These are phyloP conservation scores for Drosophila nr. perissopoda DNA, from an alignment of 2,888 invertebrate genomes.

Conservation along the genomic window DNA sequence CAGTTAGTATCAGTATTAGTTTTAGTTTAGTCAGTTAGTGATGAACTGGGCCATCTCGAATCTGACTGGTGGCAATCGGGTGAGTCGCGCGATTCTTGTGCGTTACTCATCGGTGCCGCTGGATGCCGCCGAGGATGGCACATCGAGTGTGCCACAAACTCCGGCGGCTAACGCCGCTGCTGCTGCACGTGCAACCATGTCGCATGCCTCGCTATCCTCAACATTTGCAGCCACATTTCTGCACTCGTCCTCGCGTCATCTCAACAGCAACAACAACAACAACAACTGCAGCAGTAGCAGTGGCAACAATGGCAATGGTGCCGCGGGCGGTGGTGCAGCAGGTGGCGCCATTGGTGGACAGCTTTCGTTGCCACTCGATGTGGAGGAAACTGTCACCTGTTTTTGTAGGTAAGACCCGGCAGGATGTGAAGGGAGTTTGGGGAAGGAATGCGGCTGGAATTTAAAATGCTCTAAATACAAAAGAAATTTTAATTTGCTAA, in stretches of 20 bases:
- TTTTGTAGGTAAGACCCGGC: constrained; percentile 90
- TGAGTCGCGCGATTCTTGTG: constrained; percentile 84
- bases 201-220: constrained; percentile 69
- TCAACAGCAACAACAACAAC: constrained; percentile 45
- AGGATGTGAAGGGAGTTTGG: background rate
- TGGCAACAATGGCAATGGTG: constrained; percentile 30
- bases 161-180: constrained; percentile 51
- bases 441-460: background rate
- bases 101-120: constrained; percentile 84
- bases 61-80: constrained; percentile 84
- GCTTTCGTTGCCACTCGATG: constrained; percentile 88
- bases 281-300: constrained; percentile 37
- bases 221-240: constrained; percentile 79
- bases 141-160: constrained; percentile 55
- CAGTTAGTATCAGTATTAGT: background rate
- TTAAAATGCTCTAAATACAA: background rate
- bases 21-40: constrained; percentile 26
- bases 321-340: constrained; percentile 3
- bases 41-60: constrained; percentile 85
- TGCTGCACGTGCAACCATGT: constrained; percentile 60
- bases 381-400: constrained; percentile 90
- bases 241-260: constrained; percentile 74
- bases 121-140: constrained; percentile 68
- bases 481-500: constrained; percentile 4
- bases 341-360: constrained; percentile 40